Percentiles rank a stretch among this genome's conserved stretches.
Conservation (phyloP, 2,113 vertebrate genomes). For the Cyanocitta stelleri region DNA sequence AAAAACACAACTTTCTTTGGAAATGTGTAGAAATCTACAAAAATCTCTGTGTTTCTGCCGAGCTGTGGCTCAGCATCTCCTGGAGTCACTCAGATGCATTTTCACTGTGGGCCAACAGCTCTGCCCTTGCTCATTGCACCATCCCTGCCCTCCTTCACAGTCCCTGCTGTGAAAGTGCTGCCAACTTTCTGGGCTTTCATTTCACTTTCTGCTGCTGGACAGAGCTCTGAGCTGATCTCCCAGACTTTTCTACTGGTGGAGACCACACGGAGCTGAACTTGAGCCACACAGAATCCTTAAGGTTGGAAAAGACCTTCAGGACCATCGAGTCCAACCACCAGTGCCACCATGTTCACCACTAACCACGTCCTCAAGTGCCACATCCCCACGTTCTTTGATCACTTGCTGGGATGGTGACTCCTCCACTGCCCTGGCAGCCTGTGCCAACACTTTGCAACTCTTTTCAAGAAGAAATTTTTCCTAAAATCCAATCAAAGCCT, state of each 20-base stretch:
- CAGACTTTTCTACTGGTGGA: background rate
- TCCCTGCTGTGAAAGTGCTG: background rate
- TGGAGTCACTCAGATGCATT: background rate
- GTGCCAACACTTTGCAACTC: background rate
- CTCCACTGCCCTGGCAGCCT: background rate
- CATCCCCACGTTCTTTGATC: background rate
- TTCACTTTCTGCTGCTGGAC: background rate
- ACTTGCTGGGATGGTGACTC: background rate
- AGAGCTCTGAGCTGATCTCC: background rate
- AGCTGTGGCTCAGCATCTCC: background rate
- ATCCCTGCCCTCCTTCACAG: background rate
- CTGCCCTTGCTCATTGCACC: background rate
- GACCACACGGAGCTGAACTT: background rate
- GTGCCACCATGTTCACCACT: background rate
- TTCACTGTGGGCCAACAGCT: background rate
- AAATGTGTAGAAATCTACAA: background rate
- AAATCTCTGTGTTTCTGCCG: background rate
- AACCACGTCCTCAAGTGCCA: background rate
- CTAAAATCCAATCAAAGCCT: background rate
- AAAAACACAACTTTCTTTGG: background rate
- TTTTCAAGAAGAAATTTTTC: background rate
- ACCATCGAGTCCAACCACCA: background rate
- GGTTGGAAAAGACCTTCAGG: background rate
- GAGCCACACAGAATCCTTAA: background rate
- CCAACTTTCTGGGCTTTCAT: background rate